Percentiles rank a stretch among this genome's conserved stretches.
These are phyloP conservation scores for Muricea muricata DNA, from an alignment of 92 coral and sea anemone genomes.

Conservation along the genomic window DNA sequence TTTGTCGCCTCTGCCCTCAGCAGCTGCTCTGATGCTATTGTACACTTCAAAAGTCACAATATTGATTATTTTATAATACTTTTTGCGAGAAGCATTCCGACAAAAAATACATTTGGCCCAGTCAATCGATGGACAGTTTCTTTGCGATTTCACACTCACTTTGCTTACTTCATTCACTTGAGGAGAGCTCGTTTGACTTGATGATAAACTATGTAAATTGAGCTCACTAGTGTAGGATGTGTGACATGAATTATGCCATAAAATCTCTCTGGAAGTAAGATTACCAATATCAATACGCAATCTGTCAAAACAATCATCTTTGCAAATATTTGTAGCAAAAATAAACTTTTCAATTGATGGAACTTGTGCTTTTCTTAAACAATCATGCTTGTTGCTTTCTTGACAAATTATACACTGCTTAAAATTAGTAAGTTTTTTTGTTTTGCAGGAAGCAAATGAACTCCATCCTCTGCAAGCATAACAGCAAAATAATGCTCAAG, in stretches of 20 bases:
- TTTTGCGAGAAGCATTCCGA: constrained; percentile 11
- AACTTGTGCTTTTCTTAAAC: background rate
- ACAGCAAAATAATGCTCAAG: too few relatives aligned
- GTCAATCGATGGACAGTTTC: constrained; percentile 5
- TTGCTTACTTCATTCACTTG: background rate
- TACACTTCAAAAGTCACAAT: constrained; percentile 10
- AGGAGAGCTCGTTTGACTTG: background rate
- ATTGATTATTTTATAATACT: constrained; percentile 2
- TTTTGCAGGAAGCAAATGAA: background rate
- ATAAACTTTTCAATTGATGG: constrained; percentile 4
- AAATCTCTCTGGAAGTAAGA: background rate
- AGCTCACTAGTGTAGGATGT: background rate
- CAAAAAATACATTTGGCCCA: constrained; percentile 3
- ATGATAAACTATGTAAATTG: background rate
- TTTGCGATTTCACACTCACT: background rate
- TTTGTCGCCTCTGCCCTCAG: constrained; percentile 1
- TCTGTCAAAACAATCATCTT: constrained; percentile 9
- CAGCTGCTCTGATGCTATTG: constrained; percentile 12
- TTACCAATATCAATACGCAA: background rate
- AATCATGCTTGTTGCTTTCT: background rate
- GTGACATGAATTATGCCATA: constrained; percentile 14
- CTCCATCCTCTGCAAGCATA: background rate
- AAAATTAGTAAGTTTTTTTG: background rate
- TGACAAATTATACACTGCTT: background rate
- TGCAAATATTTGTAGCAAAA: background rate